phyloP scores from a whole-genome alignment of 1,140 invertebrate species.

The Drosophila leontia region DNA sequence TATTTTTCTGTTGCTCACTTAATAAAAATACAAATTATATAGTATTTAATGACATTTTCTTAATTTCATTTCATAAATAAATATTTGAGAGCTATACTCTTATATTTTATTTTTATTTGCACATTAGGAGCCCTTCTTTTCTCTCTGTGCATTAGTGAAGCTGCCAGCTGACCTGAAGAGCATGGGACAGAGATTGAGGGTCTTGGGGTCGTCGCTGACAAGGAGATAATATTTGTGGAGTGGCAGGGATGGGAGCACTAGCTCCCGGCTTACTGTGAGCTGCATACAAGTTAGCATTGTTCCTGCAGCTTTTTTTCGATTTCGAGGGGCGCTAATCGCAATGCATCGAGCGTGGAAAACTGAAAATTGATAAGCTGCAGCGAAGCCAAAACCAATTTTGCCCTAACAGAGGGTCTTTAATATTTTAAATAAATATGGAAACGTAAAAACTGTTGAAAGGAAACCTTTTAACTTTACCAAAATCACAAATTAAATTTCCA shows the following conservation, averaged over 20 bases:
- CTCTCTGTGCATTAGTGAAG: not conserved
- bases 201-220: slow-evolving; percentile 34
- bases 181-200: slow-evolving; percentile 16
- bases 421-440: not conserved
- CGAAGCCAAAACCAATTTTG: slow-evolving; percentile 17
- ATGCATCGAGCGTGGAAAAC: slow-evolving; percentile 26
- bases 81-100: not conserved
- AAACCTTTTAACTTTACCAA: not conserved
- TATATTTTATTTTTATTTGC: not conserved
- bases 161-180: slow-evolving; percentile 27
- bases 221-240: slow-evolving; percentile 41
- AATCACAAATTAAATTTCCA: not conserved
- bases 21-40: not conserved
- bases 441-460: not conserved
- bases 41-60: rapidly evolving
- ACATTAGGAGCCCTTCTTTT: not conserved
- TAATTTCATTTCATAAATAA: not conserved
- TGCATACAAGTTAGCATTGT: slow-evolving; percentile 28
- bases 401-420: not conserved
- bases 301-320: not conserved
- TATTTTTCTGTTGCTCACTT: too few species aligned
- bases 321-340: slow-evolving; percentile 24
- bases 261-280: slow-evolving; percentile 9
- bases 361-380: slow-evolving; percentile 32
- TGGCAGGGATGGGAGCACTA: slow-evolving; percentile 8